phyloP scores from a whole-genome alignment of 2,888 invertebrate species.

The Tiliacea aurago region DNA sequence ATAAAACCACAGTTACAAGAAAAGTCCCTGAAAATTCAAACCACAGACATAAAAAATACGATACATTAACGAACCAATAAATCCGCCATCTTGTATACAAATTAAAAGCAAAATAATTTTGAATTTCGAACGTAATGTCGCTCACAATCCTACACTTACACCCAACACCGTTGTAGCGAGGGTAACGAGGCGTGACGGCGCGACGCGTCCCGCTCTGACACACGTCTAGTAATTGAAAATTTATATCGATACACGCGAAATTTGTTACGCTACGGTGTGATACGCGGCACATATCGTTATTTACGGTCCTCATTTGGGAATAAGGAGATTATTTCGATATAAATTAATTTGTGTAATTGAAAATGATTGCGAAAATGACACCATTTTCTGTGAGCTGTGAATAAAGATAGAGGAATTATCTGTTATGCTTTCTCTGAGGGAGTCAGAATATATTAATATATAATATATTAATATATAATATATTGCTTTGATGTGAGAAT shows the following conservation, averaged over 20 bases:
- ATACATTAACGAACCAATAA: background rate
- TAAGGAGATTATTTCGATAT: conserved; percentile 55
- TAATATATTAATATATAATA: too few species aligned
- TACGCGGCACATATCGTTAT: conserved; percentile 57
- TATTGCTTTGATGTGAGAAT: conserved; percentile 4
- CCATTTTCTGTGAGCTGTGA: background rate
- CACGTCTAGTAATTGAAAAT: conserved; percentile 70
- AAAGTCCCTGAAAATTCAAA: background rate
- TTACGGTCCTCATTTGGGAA: conserved; percentile 57
- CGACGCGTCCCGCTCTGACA: conserved; percentile 65
- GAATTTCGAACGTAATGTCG: conserved; percentile 40
- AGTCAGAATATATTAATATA: too few species aligned
- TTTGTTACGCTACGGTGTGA: conserved; percentile 65
- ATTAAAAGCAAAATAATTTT: conserved; percentile 41
- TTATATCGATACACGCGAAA: conserved; percentile 68
- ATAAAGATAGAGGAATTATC: background rate
- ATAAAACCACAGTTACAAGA: background rate
- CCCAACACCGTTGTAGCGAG: conserved; percentile 54
- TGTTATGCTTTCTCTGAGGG: background rate
- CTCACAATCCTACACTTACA: conserved; percentile 50
- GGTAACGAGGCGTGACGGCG: conserved; percentile 69
- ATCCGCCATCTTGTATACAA: conserved; percentile 26
- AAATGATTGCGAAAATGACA: conserved; percentile 34
- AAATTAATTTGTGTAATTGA: conserved; percentile 55
- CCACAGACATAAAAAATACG: background rate